Conservation (phyloP, 2,113 vertebrate species). For the Macaca mulatta region DNA sequence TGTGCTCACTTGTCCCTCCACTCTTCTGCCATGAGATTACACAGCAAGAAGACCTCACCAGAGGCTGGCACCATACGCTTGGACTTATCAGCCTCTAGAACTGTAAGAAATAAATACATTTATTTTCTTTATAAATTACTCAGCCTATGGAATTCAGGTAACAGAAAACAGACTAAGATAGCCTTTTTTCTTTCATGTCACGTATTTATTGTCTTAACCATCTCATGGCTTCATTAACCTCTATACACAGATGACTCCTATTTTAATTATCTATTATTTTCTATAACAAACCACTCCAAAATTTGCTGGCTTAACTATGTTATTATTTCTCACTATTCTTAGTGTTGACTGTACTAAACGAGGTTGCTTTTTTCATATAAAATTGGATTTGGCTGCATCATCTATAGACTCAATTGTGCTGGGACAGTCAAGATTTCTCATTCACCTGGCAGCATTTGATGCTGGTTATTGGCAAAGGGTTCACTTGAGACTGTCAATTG, state of each 20-base stretch:
- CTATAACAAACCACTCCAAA: neutral
- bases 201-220: neutral
- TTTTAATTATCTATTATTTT: neutral
- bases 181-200: neutral
- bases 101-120: neutral
- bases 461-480: neutral
- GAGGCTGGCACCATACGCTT: neutral
- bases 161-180: neutral
- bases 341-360: neutral
- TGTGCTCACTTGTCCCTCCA: neutral
- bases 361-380: neutral
- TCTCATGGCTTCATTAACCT: neutral
- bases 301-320: neutral
- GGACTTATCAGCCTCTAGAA: neutral
- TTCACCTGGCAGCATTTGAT: neutral
- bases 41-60: neutral
- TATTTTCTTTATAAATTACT: neutral
- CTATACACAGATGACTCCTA: neutral
- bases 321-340: neutral
- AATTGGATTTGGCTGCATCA: neutral
- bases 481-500: neutral
- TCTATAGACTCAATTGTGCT: neutral
- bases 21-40: neutral
- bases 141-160: neutral
- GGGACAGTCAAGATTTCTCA: neutral